Base-by-base conservation (phyloP, 1,140 invertebrate genomes). In the Lineus longissimus region DNA sequence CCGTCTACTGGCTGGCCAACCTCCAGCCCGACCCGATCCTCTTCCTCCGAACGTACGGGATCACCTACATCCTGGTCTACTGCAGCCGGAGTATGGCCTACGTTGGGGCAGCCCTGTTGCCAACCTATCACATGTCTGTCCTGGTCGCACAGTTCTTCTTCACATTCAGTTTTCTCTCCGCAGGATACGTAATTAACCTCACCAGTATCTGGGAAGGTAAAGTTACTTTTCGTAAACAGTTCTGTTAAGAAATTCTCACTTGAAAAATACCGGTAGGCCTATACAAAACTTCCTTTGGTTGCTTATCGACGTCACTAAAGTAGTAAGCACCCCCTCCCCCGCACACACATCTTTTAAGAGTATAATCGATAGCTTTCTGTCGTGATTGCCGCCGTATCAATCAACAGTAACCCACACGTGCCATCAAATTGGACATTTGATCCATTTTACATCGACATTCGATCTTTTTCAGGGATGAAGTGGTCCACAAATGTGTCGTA, bases 161-260 rank as follows among this genome's bases (percentile, higher is more conserved):
- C 60, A 71, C 73, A 1, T 66, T 75, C 59, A 73, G 70, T 47
- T 67, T 74, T 19, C 71, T 76, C 70, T 73, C 73, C 0, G 72
- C 70, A 11, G 76, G 76, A 22, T 77, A 76, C 63, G 70, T 76
- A 62, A 73, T 77, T 58, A 77, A 76, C 57, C 57, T 77, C 27
- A 67, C 74, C 47, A 76, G 71, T 67, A 74, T 77, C 58, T 65
- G 75, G 30, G 58, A 69, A 59, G 74, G 76, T 77, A 68, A 72
- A 59, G 54, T n/a, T 15, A 13, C 19, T 15, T 58, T 30, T 40
- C 29, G 15, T 25, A 13, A 11, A 0, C n/a, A n/a, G n/a, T n/a
- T 33, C 30, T 59, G 13, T 2, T 0, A 31, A 13, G 36, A 59
- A 29, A 25, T 17, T 33, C 13, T 17, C 30, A 19, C n/a, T 6